These are phyloP conservation scores for Crax fasciolata DNA, from an alignment of 2,797 vertebrate species.

Conservation along the genomic window DNA sequence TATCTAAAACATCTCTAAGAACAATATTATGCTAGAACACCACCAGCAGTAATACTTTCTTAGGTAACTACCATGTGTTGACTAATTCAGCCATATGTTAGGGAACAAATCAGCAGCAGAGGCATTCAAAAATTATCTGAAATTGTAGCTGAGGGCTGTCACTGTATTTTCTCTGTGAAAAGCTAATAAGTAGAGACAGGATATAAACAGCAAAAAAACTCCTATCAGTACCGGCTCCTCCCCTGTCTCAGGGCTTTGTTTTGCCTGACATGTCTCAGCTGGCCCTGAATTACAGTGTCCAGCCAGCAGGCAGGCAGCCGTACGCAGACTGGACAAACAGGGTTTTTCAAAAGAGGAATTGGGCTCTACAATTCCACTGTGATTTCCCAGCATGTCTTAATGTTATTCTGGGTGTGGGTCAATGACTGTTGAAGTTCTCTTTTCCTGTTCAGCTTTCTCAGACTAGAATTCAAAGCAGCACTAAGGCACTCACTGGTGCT, in stretches of 20 bases:
- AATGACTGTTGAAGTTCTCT: slow-evolving; percentile 25
- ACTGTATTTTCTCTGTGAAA: slow-evolving; percentile 23
- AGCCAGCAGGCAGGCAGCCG: slow-evolving; percentile 55
- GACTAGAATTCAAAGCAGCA: not conserved
- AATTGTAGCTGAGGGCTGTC: slow-evolving; percentile 36
- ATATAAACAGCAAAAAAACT: slow-evolving; percentile 45
- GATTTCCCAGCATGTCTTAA: slow-evolving; percentile 46
- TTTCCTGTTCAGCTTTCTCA: not conserved
- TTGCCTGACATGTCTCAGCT: slow-evolving; percentile 73
- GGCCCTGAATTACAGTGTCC: not conserved
- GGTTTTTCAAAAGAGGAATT: slow-evolving; percentile 35
- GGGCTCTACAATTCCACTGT: not conserved
- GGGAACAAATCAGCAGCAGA: not conserved
- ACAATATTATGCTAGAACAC: not conserved
- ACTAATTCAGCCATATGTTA: not conserved
- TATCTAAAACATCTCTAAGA: not conserved
- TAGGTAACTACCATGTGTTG: not conserved
- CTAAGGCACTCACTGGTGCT: not conserved
- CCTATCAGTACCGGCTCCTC: not conserved
- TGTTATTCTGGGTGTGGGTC: slow-evolving; percentile 61
- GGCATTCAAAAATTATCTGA: not conserved
- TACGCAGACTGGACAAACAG: slow-evolving; percentile 51
- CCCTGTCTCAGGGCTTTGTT: slow-evolving; percentile 53
- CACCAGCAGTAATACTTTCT: not conserved
- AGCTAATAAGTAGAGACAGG: slow-evolving; percentile 30